These are phyloP conservation scores for Porites lutea DNA, from an alignment of 64 coral and sea anemone genomes.

Conservation along the genomic window DNA sequence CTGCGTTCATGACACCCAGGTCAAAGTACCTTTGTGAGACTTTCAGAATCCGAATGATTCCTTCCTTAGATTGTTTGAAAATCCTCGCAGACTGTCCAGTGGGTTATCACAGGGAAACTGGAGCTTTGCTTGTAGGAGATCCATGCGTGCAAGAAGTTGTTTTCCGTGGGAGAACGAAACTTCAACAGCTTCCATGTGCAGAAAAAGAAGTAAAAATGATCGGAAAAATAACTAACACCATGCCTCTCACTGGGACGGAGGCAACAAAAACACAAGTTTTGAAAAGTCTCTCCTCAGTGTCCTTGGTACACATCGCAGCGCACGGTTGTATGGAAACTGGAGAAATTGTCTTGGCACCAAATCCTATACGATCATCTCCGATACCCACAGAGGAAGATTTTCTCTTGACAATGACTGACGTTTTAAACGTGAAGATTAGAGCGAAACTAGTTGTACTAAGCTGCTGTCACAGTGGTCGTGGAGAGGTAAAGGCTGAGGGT, in stretches of 20 bases:
- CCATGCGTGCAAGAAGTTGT: conserved; percentile 11
- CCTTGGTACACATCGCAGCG: conserved; percentile 12
- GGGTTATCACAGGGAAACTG: neutral
- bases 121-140: conserved; percentile 11
- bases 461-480: neutral
- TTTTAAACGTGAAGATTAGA: neutral
- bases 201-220: neutral
- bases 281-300: neutral
- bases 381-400: neutral
- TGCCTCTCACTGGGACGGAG: neutral
- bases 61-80: conserved; percentile 17
- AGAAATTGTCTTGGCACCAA: conserved; percentile 15
- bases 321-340: neutral
- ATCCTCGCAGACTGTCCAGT: neutral
- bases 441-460: neutral
- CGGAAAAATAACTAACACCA: neutral
- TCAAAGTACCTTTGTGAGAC: neutral
- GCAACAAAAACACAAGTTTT: neutral
- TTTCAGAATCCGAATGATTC: conserved; percentile 17
- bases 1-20: neutral
- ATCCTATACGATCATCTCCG: neutral
- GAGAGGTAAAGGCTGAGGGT: neutral
- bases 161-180: neutral
- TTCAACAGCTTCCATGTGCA: neutral
- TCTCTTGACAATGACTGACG: conserved; percentile 16